Evolutionary conservation across 2,888 invertebrate genomes (phyloP).

Genomic region (Pristionchus entomophagus): DNA sequence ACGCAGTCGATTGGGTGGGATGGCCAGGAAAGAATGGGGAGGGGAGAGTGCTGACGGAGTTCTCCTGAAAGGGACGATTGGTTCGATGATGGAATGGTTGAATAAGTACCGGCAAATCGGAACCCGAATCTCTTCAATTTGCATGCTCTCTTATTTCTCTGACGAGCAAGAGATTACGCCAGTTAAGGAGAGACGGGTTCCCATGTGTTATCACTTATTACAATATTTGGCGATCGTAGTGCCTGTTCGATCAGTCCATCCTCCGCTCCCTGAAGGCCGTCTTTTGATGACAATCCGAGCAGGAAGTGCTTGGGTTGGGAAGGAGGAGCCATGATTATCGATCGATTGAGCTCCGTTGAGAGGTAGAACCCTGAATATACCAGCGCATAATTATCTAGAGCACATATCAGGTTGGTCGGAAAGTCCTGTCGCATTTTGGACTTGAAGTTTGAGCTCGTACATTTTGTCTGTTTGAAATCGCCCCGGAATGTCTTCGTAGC

Average conservation of each 20-base stretch:
- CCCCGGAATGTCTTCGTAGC: too few species aligned
- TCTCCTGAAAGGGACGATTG: not conserved
- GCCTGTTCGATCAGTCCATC: conserved; percentile 20
- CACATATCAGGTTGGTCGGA: too few species aligned
- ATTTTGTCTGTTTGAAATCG: too few species aligned
- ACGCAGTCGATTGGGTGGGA: not conserved
- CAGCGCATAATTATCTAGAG: too few species aligned
- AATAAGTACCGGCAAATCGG: too few species aligned
- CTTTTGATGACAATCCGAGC: conserved; percentile 57
- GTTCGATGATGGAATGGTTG: not conserved
- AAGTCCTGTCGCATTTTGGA: too few species aligned
- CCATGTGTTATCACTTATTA: not conserved
- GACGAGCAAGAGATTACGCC: too few species aligned
- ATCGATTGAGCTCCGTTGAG: conserved; percentile 53
- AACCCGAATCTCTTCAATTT: too few species aligned
- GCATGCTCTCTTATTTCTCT: too few species aligned
- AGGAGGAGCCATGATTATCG: conserved; percentile 17
- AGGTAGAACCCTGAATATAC: conserved; percentile 57
- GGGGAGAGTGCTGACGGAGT: not conserved
- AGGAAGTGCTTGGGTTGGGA: conserved; percentile 54
- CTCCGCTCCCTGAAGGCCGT: not conserved
- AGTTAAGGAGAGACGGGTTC: too few species aligned
- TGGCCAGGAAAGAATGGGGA: not conserved
- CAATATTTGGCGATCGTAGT: conserved; percentile 14
- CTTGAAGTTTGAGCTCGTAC: not conserved